A percentile compares a stretch with the other conserved stretches of the same genome.
Conservation (phyloP, 2,113 vertebrate species). For the Aix galericulata region DNA sequence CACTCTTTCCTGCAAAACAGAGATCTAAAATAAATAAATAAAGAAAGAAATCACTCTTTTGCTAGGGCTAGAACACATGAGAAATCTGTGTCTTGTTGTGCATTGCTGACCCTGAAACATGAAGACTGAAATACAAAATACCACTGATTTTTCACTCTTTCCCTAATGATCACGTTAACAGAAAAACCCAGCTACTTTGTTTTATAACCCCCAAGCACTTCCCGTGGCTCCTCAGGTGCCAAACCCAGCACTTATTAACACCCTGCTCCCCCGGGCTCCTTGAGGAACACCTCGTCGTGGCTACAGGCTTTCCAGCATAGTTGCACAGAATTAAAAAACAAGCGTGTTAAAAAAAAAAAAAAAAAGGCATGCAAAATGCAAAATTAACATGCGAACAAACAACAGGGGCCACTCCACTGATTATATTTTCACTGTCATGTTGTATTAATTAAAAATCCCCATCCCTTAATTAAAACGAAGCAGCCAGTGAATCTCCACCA, state of each 20-base stretch:
- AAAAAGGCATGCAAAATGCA: constrained; percentile 4
- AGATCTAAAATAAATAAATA: background rate
- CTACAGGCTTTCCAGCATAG: constrained; percentile 14
- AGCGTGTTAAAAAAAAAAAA: background rate
- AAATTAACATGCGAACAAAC: constrained; percentile 36
- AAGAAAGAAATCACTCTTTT: background rate
- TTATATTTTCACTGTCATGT: constrained; percentile 60
- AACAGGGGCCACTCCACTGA: constrained; percentile 31
- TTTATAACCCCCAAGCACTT: background rate
- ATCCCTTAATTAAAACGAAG: constrained; percentile 37
- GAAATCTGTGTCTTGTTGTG: background rate
- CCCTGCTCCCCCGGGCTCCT: background rate
- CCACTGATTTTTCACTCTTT: constrained; percentile 49
- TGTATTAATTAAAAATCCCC: constrained; percentile 42
- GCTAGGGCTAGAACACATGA: background rate
- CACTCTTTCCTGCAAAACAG: background rate
- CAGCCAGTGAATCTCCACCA: background rate
- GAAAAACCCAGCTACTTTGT: background rate
- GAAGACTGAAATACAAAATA: background rate
- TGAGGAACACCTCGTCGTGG: background rate
- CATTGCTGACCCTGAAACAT: background rate
- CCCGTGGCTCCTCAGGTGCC: background rate
- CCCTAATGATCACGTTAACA: constrained; percentile 25
- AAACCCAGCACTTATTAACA: constrained; percentile 53
- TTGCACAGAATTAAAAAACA: constrained; percentile 31